A percentile compares a stretch with the other conserved stretches of the same genome.
Conservation (phyloP, 2,797 vertebrate genomes). For the Notoglanidium macrostoma region DNA sequence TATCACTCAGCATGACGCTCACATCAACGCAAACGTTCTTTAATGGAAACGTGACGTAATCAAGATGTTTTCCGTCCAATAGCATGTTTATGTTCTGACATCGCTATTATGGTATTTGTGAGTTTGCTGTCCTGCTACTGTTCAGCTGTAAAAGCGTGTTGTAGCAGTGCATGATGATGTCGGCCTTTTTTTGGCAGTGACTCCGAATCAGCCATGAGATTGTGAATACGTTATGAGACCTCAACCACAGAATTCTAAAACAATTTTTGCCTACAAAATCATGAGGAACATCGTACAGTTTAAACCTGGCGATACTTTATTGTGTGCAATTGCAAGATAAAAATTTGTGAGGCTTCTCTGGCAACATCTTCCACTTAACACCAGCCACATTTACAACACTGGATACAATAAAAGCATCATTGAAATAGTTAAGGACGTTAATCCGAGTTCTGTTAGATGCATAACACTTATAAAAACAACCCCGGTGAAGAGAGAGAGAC, state of each 20-base stretch:
- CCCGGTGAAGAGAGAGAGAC: neutral
- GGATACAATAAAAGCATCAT: neutral
- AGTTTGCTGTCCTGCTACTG: neutral
- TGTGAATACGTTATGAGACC: neutral
- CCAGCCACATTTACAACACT: neutral
- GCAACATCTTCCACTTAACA: neutral
- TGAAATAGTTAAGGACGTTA: neutral
- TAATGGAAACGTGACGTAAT: neutral
- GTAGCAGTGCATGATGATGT: neutral
- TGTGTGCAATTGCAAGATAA: neutral
- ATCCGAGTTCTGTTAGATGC: neutral
- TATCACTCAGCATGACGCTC: neutral
- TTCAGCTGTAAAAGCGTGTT: neutral
- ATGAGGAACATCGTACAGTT: neutral
- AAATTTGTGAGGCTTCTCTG: neutral
- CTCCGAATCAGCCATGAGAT: neutral
- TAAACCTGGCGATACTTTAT: neutral
- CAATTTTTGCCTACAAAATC: neutral
- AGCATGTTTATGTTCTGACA: neutral
- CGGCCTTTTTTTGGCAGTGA: too few relatives aligned
- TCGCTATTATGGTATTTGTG: neutral
- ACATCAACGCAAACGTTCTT: neutral
- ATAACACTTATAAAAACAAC: neutral
- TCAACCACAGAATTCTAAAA: neutral
- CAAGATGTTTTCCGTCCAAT: neutral